Conservation (phyloP, 2,797 vertebrate genomes). For the Lophius americanus region DNA sequence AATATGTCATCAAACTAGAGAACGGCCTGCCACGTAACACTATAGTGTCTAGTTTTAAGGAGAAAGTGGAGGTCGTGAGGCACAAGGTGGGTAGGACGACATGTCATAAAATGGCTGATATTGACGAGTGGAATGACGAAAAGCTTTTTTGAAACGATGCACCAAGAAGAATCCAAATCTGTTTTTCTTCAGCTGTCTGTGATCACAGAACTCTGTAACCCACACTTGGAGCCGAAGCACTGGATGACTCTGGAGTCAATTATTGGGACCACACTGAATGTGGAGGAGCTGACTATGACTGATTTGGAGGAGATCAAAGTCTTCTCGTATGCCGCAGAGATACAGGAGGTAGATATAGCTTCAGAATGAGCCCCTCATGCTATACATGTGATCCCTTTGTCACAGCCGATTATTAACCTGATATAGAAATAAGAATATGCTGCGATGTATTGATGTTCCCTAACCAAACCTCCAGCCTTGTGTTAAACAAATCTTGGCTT, state of each 20-base stretch:
- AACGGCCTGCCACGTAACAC: constrained; percentile 86
- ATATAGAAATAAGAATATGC: not conserved
- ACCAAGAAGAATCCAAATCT: not conserved
- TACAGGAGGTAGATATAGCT: constrained; percentile 81
- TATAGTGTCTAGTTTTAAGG: constrained; percentile 82
- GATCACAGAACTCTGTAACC: constrained; percentile 84
- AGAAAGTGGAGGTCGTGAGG: constrained; percentile 83
- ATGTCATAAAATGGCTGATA: rapidly evolving
- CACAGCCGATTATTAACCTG: not conserved
- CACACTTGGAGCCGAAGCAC: constrained; percentile 82
- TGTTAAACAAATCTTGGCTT: not conserved
- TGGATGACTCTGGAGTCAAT: constrained; percentile 81
- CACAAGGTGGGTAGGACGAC: constrained; percentile 81
- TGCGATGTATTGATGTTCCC: not conserved
- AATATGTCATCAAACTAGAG: constrained; percentile 86
- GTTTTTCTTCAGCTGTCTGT: constrained; percentile 80
- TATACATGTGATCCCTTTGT: not conserved
- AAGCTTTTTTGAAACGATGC: no score
- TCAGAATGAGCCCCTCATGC: not conserved
- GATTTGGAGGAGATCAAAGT: constrained; percentile 74
- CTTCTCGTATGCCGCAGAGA: constrained; percentile 80
- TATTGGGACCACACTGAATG: constrained; percentile 70
- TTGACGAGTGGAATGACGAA: not conserved
- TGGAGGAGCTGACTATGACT: constrained; percentile 77
- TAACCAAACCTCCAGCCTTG: not conserved